Evolutionary conservation across 2,113 vertebrate species (phyloP).

Genomic region (Chionomys nivalis): DNA sequence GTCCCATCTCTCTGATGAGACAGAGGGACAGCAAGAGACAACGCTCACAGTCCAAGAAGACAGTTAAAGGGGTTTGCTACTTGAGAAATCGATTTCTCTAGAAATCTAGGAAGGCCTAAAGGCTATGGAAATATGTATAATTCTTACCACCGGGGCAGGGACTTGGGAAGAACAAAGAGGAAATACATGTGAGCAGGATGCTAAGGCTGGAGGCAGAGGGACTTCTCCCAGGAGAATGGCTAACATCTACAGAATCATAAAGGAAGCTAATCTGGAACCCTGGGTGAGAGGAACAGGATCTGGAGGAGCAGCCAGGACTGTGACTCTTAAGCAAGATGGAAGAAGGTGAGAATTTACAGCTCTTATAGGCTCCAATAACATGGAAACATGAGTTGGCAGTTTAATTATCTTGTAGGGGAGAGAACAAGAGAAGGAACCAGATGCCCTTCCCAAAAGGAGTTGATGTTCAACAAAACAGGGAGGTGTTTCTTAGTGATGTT

Average conservation of each 20-base stretch:
- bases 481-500: not conserved
- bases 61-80: not conserved
- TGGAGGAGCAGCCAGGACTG: not conserved
- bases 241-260: not conserved
- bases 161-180: not conserved
- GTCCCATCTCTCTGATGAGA: not conserved
- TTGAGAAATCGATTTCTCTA: constrained; percentile 8
- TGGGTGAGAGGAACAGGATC: not conserved
- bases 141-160: not conserved
- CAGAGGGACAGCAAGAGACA: not conserved
- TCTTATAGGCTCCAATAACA: not conserved
- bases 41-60: not conserved
- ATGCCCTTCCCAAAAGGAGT: not conserved
- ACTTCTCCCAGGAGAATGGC: not conserved
- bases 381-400: not conserved
- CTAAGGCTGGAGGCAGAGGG: not conserved
- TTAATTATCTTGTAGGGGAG: not conserved
- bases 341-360: not conserved
- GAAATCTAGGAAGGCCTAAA: not conserved
- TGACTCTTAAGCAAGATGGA: not conserved
- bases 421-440: not conserved
- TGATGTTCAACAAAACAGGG: not conserved
- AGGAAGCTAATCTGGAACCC: not conserved
- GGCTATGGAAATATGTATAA: not conserved
- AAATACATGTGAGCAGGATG: not conserved